These are phyloP conservation scores for Chrysemys picta DNA, from an alignment of 2,113 vertebrate genomes.

Conservation along the genomic window DNA sequence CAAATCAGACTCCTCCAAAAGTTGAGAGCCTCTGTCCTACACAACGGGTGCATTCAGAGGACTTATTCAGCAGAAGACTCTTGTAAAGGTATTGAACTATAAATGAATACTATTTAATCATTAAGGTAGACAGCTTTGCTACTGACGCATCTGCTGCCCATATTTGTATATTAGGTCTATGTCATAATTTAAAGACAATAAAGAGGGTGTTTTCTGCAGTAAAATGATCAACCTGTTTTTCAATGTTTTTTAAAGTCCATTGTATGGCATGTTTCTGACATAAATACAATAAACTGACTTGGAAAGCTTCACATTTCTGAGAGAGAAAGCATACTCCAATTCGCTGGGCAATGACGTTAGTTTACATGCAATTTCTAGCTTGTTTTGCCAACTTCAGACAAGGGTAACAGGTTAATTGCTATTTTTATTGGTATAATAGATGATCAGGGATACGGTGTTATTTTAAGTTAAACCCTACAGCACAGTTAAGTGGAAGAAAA, in stretches of 20 bases:
- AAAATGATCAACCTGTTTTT: constrained; percentile 5
- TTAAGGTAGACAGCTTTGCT: background rate
- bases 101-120: background rate
- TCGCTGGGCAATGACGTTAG: background rate
- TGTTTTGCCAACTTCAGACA: constrained; percentile 39
- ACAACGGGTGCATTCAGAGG: background rate
- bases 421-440: constrained; percentile 35
- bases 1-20: no score
- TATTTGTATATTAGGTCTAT: background rate
- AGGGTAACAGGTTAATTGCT: constrained; percentile 58
- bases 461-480: background rate
- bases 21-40: no score
- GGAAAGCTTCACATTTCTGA: background rate
- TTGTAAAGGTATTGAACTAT: background rate
- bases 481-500: background rate
- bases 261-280: background rate
- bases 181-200: background rate
- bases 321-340: background rate
- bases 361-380: constrained; percentile 38
- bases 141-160: background rate
- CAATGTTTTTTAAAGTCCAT: background rate
- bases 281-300: constrained; percentile 15
- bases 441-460: constrained; percentile 19
- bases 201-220: background rate
- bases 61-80: background rate